Base-by-base conservation (phyloP, 2,113 vertebrate genomes). In the Uria aalge region DNA sequence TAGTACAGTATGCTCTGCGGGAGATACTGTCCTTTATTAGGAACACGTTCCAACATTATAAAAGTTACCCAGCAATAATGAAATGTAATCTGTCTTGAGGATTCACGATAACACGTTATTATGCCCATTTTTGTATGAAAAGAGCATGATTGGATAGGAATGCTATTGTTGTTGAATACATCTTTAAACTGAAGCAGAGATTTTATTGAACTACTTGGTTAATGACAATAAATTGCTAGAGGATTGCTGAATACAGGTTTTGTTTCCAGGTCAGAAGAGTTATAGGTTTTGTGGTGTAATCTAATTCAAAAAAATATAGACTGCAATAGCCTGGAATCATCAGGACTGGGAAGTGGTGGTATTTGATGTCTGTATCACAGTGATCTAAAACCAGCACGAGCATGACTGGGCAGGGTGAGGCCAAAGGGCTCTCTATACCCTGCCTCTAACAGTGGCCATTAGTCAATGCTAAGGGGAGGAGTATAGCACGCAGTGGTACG, bases 21-120 rank as follows among this genome's bases (percentile, higher is more conserved):
- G 22, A 94, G 91, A 97, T 50, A 93, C 36, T 87, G 59, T 80
- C 69, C 83, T 97, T 91, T 94, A 86, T 91, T 92, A 92, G 76
- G 60, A 86, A 91, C 85, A 81, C 92, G 73, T 93, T 88, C 86
- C 79, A 91, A 85, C 94, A 94, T 96, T 78, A 85, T 76, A 76
- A 72, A 92, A 96, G 82, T 94, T 85, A 95, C 55, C 62, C 60
- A 88, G 79, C 59, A 96, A 89, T 97, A 96, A 97, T 79, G 66
- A 95, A 94, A 94, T 75, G 80, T 81, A 96, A 90, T 92, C 72
- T 97, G 68, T 85, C 76, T 81, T 40, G 78, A 97, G 91, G 64
- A 90, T 94, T 95, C 89, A 94, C 83, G 92, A 79, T 85, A 92
- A 92, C 80, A 80, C 77, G 84, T 88, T 95, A 93, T 77, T 60